These are phyloP conservation scores for Streblospio benedicti DNA, from an alignment of 1,140 invertebrate species.

Conservation along the genomic window DNA sequence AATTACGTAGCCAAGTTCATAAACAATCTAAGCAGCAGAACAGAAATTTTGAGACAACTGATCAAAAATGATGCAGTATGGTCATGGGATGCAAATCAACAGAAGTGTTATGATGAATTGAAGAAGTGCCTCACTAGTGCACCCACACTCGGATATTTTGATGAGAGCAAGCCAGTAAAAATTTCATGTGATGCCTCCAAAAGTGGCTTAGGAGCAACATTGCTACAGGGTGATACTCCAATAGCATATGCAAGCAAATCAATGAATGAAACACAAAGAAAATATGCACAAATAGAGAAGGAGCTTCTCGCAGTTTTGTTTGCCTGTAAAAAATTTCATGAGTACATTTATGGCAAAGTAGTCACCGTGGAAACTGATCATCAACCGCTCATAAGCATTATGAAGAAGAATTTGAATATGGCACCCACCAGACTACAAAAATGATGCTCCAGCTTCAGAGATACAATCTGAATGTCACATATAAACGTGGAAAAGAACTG, in stretches of 20 bases:
- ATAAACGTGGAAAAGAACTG: not conserved
- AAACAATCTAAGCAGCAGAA: constrained; percentile 10
- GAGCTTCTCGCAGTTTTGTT: not conserved
- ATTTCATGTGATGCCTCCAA: constrained; percentile 27
- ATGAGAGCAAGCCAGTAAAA: constrained; percentile 19
- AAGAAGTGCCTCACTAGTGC: constrained; percentile 20
- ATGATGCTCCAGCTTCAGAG: not conserved
- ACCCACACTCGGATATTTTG: constrained; percentile 26
- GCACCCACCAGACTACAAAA: not conserved
- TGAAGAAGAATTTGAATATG: not conserved
- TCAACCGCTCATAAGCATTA: not conserved
- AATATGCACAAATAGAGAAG: not conserved
- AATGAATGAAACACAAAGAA: not conserved
- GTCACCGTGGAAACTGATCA: not conserved
- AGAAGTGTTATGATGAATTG: constrained; percentile 18
- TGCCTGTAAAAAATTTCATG: not conserved
- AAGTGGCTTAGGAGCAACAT: constrained; percentile 40
- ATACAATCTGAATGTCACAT: not conserved
- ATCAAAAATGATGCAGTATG: constrained; percentile 7
- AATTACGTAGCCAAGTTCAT: constrained; percentile 23
- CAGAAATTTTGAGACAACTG: constrained; percentile 1
- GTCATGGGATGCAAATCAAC: not conserved
- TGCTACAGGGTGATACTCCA: constrained; percentile 43
- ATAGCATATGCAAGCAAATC: constrained; percentile 2
- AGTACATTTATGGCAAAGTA: not conserved